Evolutionary conservation across 2,888 invertebrate genomes (phyloP), one percentile per base, ranked within the genome.

Genomic region (Andricus curvator): DNA sequence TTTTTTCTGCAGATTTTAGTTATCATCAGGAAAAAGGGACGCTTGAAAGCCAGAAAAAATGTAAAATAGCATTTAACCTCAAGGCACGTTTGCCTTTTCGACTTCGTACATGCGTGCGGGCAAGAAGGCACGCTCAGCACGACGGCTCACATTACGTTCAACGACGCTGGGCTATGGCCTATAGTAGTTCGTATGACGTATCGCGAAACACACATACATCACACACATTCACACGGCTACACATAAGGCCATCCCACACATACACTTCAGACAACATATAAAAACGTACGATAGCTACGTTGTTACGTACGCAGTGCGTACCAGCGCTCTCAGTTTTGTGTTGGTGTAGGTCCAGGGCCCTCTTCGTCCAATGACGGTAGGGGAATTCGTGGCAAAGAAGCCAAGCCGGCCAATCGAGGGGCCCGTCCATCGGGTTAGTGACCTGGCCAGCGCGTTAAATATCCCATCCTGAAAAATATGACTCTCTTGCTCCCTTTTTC

Each of bases 341-440:
- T 92, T 91, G 91, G 91, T 92, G 87, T 90, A 92, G 92, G 92
- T 92, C 92, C 91, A 92, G 92, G 92, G 91, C 91, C 92, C 91
- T 87, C 89, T 89, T 90, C 90, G 90, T 88, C 92, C 91, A 91
- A 92, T 92, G 88, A 90, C 88, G 88, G 88, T 83, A 84, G 89
- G 88, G 88, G 88, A 92, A 91, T 92, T 92, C 89, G 91, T 91
- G 90, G 91, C 90, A 91, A 89, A 89, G 87, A 86, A 83, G 85
- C 89, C 86, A 85, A 86, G 86, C 88, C 90, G 89, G 88, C 91
- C 91, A 91, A 91, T 91, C 88, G 88, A 88, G 87, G 89, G 89
- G 89, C 89, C 89, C 89, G 86, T 83, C 85, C 86, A 83, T 82
- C 88, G 88, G 92, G 92, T 92, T 90, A 91, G 89, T 90, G 92